Conservation (phyloP, 2,113 vertebrate species). For the Oenanthe melanoleuca region DNA sequence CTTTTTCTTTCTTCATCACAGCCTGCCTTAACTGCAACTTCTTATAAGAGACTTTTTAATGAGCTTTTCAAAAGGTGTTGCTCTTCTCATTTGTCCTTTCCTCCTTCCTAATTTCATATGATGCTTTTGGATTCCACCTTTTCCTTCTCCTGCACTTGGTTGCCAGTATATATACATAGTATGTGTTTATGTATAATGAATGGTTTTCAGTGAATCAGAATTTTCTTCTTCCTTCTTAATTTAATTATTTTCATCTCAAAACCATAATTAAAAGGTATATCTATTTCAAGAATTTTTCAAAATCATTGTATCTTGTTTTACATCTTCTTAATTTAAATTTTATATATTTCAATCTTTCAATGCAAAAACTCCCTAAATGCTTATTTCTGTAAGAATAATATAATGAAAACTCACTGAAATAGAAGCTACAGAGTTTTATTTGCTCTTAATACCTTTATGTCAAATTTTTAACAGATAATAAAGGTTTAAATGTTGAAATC, state of each 20-base stretch:
- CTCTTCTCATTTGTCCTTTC: neutral
- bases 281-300: neutral
- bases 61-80: neutral
- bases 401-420: neutral
- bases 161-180: neutral
- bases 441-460: neutral
- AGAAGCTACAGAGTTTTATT: neutral
- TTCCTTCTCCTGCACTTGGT: neutral
- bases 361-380: neutral
- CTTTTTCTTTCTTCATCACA: neutral
- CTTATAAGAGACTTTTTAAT: neutral
- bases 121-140: neutral
- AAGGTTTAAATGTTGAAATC: neutral
- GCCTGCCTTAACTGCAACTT: neutral
- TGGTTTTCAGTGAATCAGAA: neutral
- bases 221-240: neutral
- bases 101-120: neutral
- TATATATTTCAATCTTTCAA: neutral
- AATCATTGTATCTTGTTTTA: neutral
- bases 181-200: neutral
- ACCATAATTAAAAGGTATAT: neutral
- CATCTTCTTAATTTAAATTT: neutral
- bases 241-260: neutral
- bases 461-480: neutral
- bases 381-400: neutral